Percentiles rank a stretch among this genome's conserved stretches.
These are phyloP conservation scores for Strigops habroptila DNA, from an alignment of 2,113 vertebrate genomes.

Conservation along the genomic window DNA sequence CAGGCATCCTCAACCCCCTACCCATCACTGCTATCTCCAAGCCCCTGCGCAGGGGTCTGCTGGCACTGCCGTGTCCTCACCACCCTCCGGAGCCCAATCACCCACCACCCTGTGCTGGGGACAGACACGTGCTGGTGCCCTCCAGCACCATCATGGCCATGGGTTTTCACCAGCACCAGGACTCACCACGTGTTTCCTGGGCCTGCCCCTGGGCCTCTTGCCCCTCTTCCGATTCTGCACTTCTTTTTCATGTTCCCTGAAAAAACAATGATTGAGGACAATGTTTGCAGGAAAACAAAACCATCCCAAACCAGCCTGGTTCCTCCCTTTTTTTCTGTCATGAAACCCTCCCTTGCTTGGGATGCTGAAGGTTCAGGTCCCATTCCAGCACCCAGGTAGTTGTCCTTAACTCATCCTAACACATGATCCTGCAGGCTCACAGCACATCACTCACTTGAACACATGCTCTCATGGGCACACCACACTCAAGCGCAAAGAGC, in stretches of 20 bases:
- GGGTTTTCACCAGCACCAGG: neutral
- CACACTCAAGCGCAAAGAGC: neutral
- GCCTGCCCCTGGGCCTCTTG: conserved; percentile 90
- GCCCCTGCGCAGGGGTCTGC: fast-evolving
- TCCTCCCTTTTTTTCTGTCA: neutral
- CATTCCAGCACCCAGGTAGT: fast-evolving
- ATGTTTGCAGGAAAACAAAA: neutral
- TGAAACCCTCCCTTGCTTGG: fast-evolving
- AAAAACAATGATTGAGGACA: neutral
- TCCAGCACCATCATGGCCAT: fast-evolving
- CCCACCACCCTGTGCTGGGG: neutral
- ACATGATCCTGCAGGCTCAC: fast-evolving
- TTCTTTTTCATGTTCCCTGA: conserved; percentile 94
- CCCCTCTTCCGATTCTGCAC: conserved; percentile 86
- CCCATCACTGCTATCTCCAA: neutral
- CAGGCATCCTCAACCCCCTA: neutral
- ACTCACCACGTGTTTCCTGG: conserved; percentile 87
- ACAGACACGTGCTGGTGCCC: fast-evolving
- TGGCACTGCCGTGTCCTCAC: neutral
- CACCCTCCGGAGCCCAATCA: neutral
- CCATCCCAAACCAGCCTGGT: neutral
- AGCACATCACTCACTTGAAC: neutral
- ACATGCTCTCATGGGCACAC: fast-evolving
- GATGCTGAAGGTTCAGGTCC: neutral
- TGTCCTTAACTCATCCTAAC: neutral